A percentile compares a stretch with the other conserved stretches of the same genome.
Evolutionary conservation across 2,888 invertebrate genomes (phyloP).

Genomic region (Caenorhabditis virilis): DNA sequence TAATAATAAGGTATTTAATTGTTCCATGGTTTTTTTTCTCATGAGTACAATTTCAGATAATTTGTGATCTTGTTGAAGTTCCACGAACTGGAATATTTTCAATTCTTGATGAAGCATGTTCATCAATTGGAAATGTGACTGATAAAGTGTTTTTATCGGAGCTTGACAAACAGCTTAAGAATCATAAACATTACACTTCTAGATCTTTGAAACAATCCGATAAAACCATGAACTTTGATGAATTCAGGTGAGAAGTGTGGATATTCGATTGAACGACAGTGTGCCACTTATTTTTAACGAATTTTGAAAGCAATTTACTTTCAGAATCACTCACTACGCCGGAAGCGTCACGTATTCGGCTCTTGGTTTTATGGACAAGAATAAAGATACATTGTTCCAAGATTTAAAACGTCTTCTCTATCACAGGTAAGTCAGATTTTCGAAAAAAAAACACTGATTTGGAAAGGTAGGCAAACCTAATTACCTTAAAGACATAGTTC

Average conservation of each 20-base stretch:
- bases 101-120: conserved; percentile 94
- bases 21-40: neutral
- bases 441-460: neutral
- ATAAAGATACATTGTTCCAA: conserved; percentile 93
- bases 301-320: too few species aligned
- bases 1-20: conserved; percentile 80
- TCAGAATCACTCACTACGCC: conserved; percentile 84
- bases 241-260: too few species aligned
- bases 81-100: conserved; percentile 87
- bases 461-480: too few species aligned
- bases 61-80: conserved; percentile 92
- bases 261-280: too few species aligned
- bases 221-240: conserved; percentile 71
- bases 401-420: conserved; percentile 91
- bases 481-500: too few species aligned
- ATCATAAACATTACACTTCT: conserved; percentile 88
- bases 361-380: conserved; percentile 92
- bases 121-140: conserved; percentile 89
- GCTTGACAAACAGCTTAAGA: conserved; percentile 85
- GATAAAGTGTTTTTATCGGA: conserved; percentile 82
- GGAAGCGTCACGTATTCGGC: conserved; percentile 92
- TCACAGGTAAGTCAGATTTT: conserved; percentile 72
- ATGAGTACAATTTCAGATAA: conserved; percentile 72
- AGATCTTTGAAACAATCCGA: conserved; percentile 75
- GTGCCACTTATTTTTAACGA: too few species aligned